phyloP scores from a whole-genome alignment of 2,888 invertebrate species.

The Tenodera sinensis region DNA sequence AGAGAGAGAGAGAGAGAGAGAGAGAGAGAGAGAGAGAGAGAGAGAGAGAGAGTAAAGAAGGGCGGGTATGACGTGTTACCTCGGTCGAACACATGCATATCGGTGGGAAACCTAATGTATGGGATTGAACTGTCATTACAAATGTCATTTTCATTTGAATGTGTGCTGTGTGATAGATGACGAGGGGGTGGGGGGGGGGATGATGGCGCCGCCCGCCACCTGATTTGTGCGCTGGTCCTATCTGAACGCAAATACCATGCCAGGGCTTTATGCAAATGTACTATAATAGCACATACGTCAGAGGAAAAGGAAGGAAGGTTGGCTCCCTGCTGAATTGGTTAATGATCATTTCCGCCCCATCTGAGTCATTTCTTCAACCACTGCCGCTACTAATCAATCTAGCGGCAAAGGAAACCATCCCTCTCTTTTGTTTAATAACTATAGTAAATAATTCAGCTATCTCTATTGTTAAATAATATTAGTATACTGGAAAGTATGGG shows the following conservation, averaged over 20 bases:
- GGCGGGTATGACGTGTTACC: background rate
- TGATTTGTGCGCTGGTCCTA: background rate
- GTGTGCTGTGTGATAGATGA: background rate
- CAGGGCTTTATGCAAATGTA: background rate
- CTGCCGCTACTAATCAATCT: background rate
- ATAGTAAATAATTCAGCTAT: no score
- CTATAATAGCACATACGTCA: background rate
- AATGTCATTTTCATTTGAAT: conserved; percentile 18
- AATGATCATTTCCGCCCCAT: background rate
- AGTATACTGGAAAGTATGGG: no score
- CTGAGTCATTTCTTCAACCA: background rate
- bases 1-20: no score
- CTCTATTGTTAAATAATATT: no score
- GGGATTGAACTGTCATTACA: conserved; percentile 23
- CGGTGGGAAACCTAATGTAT: background rate
- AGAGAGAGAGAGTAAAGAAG: background rate
- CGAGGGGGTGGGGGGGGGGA: no score
- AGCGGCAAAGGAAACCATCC: background rate
- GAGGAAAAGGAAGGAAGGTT: background rate
- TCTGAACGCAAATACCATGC: background rate
- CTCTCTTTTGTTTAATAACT: background rate
- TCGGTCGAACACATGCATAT: background rate
- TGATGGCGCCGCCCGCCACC: no score
- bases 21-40: no score
- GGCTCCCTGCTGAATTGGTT: background rate